phyloP scores from a whole-genome alignment of 2,888 invertebrate genomes.

The Neuroscelio doddi region DNA sequence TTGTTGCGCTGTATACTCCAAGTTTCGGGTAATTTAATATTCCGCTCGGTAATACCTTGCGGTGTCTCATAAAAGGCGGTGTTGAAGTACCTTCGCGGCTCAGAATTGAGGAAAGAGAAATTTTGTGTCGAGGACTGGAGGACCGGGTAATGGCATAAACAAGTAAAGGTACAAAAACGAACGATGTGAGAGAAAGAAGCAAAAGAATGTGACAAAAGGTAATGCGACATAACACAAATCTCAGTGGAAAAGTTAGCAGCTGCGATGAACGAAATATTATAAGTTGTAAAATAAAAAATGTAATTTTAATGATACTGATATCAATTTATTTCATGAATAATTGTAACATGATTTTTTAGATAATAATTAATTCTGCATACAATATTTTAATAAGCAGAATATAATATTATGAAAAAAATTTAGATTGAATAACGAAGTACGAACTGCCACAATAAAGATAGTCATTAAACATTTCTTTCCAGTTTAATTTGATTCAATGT shows the following conservation, averaged over 20 bases:
- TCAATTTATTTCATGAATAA: too few relatives aligned
- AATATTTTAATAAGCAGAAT: too few relatives aligned
- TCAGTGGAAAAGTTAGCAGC: background rate
- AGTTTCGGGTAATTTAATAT: constrained; percentile 27
- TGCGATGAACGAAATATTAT: too few relatives aligned
- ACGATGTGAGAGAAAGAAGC: background rate
- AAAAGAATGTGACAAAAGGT: constrained; percentile 4
- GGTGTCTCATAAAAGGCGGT: constrained; percentile 12
- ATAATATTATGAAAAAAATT: too few relatives aligned
- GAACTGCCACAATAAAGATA: too few relatives aligned
- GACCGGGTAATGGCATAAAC: constrained; percentile 4
- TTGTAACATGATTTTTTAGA: too few relatives aligned
- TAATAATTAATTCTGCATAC: too few relatives aligned
- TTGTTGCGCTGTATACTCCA: constrained; percentile 9
- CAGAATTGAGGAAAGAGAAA: constrained; percentile 10
- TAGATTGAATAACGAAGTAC: too few relatives aligned
- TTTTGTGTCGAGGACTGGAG: constrained; percentile 2
- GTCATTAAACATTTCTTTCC: too few relatives aligned
- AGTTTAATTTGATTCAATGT: too few relatives aligned
- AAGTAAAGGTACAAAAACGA: background rate
- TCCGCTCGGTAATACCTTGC: constrained; percentile 15
- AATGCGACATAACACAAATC: background rate
- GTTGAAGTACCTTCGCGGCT: constrained; percentile 9
- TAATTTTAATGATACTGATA: too few relatives aligned
- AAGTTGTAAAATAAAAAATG: constrained; percentile 11